phyloP scores from a whole-genome alignment of 2,888 invertebrate genomes.

The Abrostola triplasia region DNA sequence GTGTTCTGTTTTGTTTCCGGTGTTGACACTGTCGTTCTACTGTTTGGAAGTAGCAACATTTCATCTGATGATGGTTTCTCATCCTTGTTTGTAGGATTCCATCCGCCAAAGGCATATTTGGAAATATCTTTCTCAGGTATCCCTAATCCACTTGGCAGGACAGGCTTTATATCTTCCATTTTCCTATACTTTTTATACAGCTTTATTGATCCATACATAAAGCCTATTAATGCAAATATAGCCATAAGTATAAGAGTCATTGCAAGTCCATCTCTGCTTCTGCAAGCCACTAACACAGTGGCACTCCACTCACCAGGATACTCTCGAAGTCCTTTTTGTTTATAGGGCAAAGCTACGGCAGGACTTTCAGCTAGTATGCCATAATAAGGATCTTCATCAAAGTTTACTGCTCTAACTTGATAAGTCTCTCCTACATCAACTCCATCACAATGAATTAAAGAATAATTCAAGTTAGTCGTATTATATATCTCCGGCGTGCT shows the following conservation, averaged over 20 bases:
- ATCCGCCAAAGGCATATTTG: constrained; percentile 78
- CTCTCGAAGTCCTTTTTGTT: constrained; percentile 51
- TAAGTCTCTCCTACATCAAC: constrained; percentile 73
- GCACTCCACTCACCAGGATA: constrained; percentile 81
- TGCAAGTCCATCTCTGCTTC: constrained; percentile 70
- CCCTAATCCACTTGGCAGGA: constrained; percentile 90
- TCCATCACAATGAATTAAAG: constrained; percentile 73
- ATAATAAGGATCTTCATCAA: constrained; percentile 73
- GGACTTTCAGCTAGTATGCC: constrained; percentile 67
- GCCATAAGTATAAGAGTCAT: constrained; percentile 75
- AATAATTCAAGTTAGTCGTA: constrained; percentile 66
- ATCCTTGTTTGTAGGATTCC: constrained; percentile 80
- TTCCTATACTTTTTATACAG: constrained; percentile 89
- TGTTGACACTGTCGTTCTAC: constrained; percentile 70
- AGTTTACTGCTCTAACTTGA: constrained; percentile 80
- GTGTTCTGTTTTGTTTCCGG: constrained; percentile 76
- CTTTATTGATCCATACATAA: constrained; percentile 81
- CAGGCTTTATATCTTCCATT: constrained; percentile 91
- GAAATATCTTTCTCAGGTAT: constrained; percentile 81
- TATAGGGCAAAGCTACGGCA: constrained; percentile 64
- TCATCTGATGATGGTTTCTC: constrained; percentile 85
- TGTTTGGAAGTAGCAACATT: constrained; percentile 80
- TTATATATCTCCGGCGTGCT: constrained; percentile 65
- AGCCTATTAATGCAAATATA: constrained; percentile 69
- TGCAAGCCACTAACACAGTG: constrained; percentile 71